phyloP scores from a whole-genome alignment of 2,797 vertebrate species.

The Scomberomorus guttatus region DNA sequence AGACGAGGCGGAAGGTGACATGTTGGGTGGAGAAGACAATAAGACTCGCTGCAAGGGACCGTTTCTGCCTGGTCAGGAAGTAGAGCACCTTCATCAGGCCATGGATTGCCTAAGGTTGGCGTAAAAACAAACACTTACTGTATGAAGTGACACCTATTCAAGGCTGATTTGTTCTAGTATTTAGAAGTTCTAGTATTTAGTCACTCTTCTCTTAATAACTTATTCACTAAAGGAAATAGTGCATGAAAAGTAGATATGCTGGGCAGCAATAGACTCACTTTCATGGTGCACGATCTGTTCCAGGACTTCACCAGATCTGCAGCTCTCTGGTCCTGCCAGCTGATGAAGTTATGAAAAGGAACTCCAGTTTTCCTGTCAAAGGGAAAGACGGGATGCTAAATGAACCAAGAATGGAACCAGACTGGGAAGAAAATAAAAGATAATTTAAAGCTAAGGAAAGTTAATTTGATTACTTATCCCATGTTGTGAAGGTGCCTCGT shows the following conservation, averaged over 20 bases:
- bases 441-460: neutral
- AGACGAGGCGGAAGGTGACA: slow-evolving; percentile 89
- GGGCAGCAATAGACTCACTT: slow-evolving; percentile 82
- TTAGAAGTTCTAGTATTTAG: no score
- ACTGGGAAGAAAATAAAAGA: neutral
- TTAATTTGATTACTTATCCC: slow-evolving; percentile 89
- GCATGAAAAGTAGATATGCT: neutral
- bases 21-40: slow-evolving; percentile 93
- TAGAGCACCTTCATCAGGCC: slow-evolving; percentile 87
- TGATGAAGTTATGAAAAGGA: slow-evolving; percentile 98
- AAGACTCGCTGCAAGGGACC: slow-evolving; percentile 87
- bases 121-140: neutral
- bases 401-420: neutral
- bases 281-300: slow-evolving; percentile 92
- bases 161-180: no score
- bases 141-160: neutral
- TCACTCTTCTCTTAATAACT: neutral
- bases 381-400: neutral
- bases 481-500: slow-evolving; percentile 94
- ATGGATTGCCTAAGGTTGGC: slow-evolving; percentile 83
- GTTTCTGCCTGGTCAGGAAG: slow-evolving; percentile 90
- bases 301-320: slow-evolving; percentile 91
- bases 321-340: slow-evolving; percentile 95
- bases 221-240: neutral
- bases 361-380: slow-evolving; percentile 90